Base-by-base conservation (phyloP, 2,888 invertebrate genomes). In the Campoplex capitator region DNA sequence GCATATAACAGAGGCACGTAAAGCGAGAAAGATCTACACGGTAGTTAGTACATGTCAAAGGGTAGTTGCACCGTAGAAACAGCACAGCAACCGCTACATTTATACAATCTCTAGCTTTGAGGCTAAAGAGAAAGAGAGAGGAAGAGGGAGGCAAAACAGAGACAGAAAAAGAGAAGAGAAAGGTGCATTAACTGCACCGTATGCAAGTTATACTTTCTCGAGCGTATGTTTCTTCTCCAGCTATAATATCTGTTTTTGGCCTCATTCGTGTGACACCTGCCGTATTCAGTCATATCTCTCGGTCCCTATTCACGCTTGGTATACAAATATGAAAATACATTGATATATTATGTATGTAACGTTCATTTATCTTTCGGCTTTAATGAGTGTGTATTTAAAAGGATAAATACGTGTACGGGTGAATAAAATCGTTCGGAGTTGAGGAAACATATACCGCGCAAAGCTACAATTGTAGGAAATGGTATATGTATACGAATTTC, bases 21-120 rank as follows among this genome's bases (percentile, higher is more conserved):
- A 79, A 79, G 75, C 70, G 65, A 70, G 82, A 75, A 84, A 84
- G 84, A 87, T 87, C 84, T 84, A 84, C 87, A 84, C 78, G 70
- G 84, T 87, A 84, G 87, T 87, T 87, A 82, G 87, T 84, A 84
- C 82, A 84, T 84, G 87, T 87, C 87, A 87, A 84, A 84, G 86
- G 77, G 84, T 87, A 82, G 86, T 84, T 87, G 77, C 67, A 56
- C 82, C 74, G 74, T 35, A 70, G 82, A 87, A 87, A 78, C 84
- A 82, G 65, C 77, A 65, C 77, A 70, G 45, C 51, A 74, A 68
- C 68, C 68, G 77, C 67, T 81, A 81, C 85, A 85, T 85, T 77
- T 73, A 77, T 76, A 67, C 51, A 80, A 74, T 74, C 81, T 74
- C 76, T 42, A 42, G 71, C 65, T 76, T 45, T 58, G 23, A 80